These are phyloP conservation scores for Drosophila repletoides DNA, from an alignment of 1,140 invertebrate genomes.

Conservation along the genomic window DNA sequence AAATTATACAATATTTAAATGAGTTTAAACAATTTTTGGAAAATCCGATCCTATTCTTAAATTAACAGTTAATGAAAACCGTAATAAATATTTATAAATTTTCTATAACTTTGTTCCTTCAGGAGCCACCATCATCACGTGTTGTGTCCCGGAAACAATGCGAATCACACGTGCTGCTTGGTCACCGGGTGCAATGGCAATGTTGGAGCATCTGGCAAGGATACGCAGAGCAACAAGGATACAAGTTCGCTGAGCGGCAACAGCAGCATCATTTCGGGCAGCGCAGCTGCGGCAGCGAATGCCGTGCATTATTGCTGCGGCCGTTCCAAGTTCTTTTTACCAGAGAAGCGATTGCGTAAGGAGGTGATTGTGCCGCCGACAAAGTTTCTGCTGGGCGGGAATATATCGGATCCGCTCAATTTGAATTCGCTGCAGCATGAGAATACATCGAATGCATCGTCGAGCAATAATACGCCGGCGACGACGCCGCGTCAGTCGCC, in stretches of 20 bases:
- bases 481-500: conserved; percentile 94
- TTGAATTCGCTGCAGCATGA: conserved; percentile 95
- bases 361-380: conserved; percentile 91
- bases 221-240: conserved; percentile 55
- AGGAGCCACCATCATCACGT: conserved; percentile 74
- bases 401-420: conserved; percentile 97
- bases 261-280: conserved; percentile 58
- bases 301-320: conserved; percentile 73
- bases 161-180: conserved; percentile 71
- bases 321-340: conserved; percentile 85
- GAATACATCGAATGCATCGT: conserved; percentile 89
- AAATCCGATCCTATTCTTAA: too few species aligned
- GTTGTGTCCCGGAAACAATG: conserved; percentile 70
- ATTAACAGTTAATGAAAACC: too few species aligned
- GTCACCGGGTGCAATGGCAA: conserved; percentile 68
- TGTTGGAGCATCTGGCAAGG: conserved; percentile 47
- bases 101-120: neutral
- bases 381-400: conserved; percentile 96
- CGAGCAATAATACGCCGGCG: conserved; percentile 94
- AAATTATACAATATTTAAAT: too few species aligned
- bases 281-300: conserved; percentile 44
- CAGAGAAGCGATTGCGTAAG: conserved; percentile 88
- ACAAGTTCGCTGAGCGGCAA: conserved; percentile 64
- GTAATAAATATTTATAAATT: neutral
- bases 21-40: too few species aligned